These are phyloP conservation scores for Mesaphorura yosii DNA, from an alignment of 1,140 invertebrate species.

Conservation along the genomic window DNA sequence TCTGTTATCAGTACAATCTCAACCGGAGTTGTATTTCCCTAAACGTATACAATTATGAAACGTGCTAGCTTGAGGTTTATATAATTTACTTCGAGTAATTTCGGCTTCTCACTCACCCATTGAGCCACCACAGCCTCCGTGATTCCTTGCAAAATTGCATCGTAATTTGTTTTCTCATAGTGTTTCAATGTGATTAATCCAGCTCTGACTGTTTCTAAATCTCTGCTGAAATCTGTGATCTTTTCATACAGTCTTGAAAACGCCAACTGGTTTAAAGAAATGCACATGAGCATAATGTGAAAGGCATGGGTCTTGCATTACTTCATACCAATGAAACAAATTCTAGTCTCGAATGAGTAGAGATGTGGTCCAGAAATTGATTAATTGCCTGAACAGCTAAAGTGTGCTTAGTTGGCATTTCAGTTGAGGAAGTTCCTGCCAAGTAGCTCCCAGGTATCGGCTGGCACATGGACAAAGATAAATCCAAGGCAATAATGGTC, in stretches of 20 bases:
- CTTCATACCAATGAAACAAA: constrained; percentile 71
- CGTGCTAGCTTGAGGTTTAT: neutral
- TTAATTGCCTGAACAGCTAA: constrained; percentile 74
- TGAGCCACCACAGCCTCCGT: constrained; percentile 63
- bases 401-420: constrained; percentile 51
- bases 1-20: constrained; percentile 64
- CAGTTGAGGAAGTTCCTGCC: constrained; percentile 36
- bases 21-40: constrained; percentile 30
- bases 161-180: constrained; percentile 71
- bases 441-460: constrained; percentile 39
- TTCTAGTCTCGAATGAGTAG: constrained; percentile 70
- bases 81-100: constrained; percentile 42
- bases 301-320: neutral
- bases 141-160: constrained; percentile 60
- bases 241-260: constrained; percentile 67
- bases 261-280: neutral
- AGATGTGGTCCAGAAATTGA: constrained; percentile 69
- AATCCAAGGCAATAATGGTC: constrained; percentile 62
- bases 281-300: neutral
- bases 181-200: constrained; percentile 61
- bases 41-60: neutral
- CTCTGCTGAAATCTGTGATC: constrained; percentile 61
- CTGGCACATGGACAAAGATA: constrained; percentile 64
- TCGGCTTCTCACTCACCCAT: constrained; percentile 69
- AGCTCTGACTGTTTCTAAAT: constrained; percentile 62